Percentiles rank a stretch among this genome's conserved stretches.
phyloP scores from a whole-genome alignment of 1,140 invertebrate species.

The Rhizoglyphus robini region DNA sequence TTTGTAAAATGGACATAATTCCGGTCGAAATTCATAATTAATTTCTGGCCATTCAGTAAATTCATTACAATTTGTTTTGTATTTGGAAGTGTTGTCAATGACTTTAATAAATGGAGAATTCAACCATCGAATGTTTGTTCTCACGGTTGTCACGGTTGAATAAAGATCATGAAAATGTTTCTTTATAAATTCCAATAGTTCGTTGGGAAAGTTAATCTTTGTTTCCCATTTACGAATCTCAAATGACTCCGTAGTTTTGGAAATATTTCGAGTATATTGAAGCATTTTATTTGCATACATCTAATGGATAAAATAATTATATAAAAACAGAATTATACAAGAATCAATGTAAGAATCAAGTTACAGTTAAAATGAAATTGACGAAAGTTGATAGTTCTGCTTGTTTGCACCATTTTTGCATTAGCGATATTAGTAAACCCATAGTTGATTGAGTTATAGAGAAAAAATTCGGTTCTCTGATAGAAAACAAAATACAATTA shows the following conservation, averaged over 20 bases:
- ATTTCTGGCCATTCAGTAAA: conserved; percentile 11
- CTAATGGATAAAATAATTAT: too few species aligned
- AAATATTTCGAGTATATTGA: neutral
- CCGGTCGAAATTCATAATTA: conserved; percentile 4
- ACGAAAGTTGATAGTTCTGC: too few species aligned
- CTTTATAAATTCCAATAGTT: neutral
- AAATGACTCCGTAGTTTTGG: neutral
- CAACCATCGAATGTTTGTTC: neutral
- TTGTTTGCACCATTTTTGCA: too few species aligned
- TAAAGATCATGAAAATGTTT: neutral
- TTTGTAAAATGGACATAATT: conserved; percentile 9
- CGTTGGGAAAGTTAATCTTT: neutral
- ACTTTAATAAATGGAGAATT: conserved; percentile 7
- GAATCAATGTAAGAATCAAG: too few species aligned
- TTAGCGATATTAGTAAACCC: too few species aligned
- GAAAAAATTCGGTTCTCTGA: too few species aligned
- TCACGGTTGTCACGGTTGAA: neutral
- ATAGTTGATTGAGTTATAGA: too few species aligned
- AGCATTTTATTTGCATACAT: neutral
- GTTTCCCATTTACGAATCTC: neutral
- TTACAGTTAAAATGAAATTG: too few species aligned
- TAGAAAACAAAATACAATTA: too few species aligned
- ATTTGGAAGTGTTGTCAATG: neutral
- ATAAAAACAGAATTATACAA: too few species aligned
- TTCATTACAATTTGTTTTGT: conserved; percentile 2